Evolutionary conservation across 2,113 vertebrate species (phyloP).

Genomic region (Limnothrissa miodon): DNA sequence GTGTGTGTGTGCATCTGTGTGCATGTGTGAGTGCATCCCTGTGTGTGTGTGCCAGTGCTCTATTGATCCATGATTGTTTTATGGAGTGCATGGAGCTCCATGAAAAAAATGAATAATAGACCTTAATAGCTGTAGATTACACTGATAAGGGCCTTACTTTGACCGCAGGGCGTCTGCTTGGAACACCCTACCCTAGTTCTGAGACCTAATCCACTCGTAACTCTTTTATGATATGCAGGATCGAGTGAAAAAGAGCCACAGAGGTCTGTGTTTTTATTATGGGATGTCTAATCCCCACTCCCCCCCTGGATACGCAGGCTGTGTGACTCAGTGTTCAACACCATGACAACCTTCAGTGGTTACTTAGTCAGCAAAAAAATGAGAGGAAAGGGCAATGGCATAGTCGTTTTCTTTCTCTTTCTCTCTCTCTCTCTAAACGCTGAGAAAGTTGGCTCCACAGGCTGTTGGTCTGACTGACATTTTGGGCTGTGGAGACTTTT

Average conservation of each 20-base stretch:
- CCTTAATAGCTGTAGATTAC: constrained; percentile 4
- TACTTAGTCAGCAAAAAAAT: constrained; percentile 5
- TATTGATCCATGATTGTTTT: constrained; percentile 3
- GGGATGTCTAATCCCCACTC: not conserved
- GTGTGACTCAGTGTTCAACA: not conserved
- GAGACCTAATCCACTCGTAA: not conserved
- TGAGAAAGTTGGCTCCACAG: not conserved
- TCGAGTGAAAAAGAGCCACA: not conserved
- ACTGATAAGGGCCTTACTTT: not conserved
- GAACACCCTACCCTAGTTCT: not conserved
- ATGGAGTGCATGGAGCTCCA: constrained; percentile 6
- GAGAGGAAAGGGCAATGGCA: too few species aligned
- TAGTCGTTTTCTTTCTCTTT: not conserved
- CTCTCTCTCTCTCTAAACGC: not conserved
- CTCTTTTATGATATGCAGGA: not conserved
- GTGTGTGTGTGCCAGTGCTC: not conserved
- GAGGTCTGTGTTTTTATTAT: not conserved
- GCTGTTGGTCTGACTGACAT: constrained; percentile 10
- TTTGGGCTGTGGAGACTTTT: constrained; percentile 21
- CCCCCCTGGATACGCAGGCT: not conserved
- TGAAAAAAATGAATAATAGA: not conserved
- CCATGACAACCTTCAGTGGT: not conserved
- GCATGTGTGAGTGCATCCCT: not conserved
- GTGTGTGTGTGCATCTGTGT: not conserved
- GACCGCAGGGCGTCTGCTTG: not conserved